These are phyloP conservation scores for Pachypanchax playfairii DNA, from an alignment of 2,113 vertebrate genomes.

Conservation along the genomic window DNA sequence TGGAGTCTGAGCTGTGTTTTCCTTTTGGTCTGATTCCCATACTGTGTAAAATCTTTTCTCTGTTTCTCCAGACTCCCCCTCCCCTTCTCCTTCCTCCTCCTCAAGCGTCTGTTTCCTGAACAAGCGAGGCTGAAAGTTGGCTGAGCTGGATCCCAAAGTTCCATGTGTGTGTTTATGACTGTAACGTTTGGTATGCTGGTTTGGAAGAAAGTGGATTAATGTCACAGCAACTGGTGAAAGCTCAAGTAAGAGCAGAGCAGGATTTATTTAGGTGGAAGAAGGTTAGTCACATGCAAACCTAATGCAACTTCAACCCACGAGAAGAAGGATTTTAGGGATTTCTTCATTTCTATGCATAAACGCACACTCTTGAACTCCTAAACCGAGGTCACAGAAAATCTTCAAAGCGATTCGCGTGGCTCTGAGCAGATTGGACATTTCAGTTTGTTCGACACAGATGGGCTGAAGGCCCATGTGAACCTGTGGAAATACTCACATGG, in stretches of 20 bases:
- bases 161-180: conserved; percentile 25
- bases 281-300: conserved; percentile 36
- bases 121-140: conserved; percentile 50
- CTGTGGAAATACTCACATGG: conserved; percentile 46
- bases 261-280: conserved; percentile 6
- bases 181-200: conserved; percentile 56
- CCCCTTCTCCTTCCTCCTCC: conserved; percentile 31
- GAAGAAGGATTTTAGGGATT: conserved; percentile 14
- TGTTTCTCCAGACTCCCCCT: conserved; percentile 13
- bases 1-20: conserved; percentile 75
- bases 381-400: conserved; percentile 65
- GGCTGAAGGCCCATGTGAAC: conserved; percentile 55
- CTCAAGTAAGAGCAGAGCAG: conserved; percentile 41
- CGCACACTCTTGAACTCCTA: conserved; percentile 29
- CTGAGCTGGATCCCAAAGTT: conserved; percentile 48
- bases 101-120: conserved; percentile 68
- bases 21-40: conserved; percentile 70
- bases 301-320: conserved; percentile 27
- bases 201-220: conserved; percentile 50
- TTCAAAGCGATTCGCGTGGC: conserved; percentile 68
- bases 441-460: conserved; percentile 59
- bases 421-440: conserved; percentile 60
- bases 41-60: conserved; percentile 40
- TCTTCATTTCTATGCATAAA: conserved; percentile 40
- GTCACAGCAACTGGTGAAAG: conserved; percentile 25